Evolutionary conservation across 2,888 invertebrate species (phyloP), one percentile per base, ranked within the genome.

Genomic region (Idaea aversata): DNA sequence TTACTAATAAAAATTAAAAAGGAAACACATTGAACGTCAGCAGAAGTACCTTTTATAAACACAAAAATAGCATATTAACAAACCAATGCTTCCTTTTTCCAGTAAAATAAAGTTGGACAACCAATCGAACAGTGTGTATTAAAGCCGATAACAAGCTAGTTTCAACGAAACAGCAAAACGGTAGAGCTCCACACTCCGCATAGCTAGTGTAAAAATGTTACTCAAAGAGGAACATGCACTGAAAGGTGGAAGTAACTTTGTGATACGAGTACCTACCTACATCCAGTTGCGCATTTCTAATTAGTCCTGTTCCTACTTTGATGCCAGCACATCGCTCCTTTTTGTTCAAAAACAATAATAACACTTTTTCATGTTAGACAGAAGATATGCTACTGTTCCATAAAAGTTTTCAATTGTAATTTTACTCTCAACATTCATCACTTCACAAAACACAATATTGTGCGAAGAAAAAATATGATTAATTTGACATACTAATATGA

Each of bases 161-260:
- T 74, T 70, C 70, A 77, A 79, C 69, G 76, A 78, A 81, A 81
- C 77, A 74, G 69, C 72, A 80, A 81, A 77, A 73, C 71, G 77
- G 71, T 70, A 67, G 75, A 74, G 72, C 77, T 77, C 74, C 78
- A 74, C 75, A 72, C 77, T 77, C 74, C 78, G 74, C 75, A 71
- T 74, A 74, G 47, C 75, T 72, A 72, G 74, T 78, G 80, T 79
- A 81, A 85, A 84, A 85, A 83, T 80, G 79, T 78, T 77, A 72
- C 76, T 66, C 75, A 79, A 82, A 83, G 77, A 81, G 80, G 75
- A 76, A 71, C 70, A n/a, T n/a, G n/a, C n/a, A 71, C 71, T 75
- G 75, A 80, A 82, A 83, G 79, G 81, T 78, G 75, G 73, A 66
- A 73, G 75, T 79, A 77, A 83, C 81, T 83, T 81, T 81, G 77